phyloP scores from a whole-genome alignment of 2,797 vertebrate genomes.

The Harpagifer antarcticus region DNA sequence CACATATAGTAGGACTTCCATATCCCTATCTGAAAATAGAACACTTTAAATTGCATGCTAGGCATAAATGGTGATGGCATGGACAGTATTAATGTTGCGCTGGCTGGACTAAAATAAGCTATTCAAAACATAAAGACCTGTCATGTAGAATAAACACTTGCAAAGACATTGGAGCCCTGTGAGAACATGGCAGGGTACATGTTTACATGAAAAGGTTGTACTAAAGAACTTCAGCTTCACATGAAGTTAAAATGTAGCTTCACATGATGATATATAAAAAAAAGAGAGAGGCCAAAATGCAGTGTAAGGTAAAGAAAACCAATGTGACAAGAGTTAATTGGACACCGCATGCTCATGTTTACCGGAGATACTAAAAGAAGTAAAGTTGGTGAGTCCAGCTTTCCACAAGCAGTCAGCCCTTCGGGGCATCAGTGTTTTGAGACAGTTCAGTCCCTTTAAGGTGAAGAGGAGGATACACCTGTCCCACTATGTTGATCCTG shows the following conservation, averaged over 20 bases:
- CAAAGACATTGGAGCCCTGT: no score
- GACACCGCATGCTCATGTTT: constrained; percentile 14
- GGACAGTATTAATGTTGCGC: constrained; percentile 34
- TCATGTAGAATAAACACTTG: background rate
- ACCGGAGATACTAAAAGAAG: background rate
- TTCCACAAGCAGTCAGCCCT: background rate
- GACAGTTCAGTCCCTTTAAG: background rate
- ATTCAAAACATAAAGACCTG: constrained; percentile 5
- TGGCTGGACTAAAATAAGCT: constrained; percentile 6
- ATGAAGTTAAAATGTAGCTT: background rate
- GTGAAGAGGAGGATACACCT: background rate
- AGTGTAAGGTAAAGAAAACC: background rate
- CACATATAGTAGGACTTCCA: background rate
- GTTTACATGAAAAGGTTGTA: constrained; percentile 30
- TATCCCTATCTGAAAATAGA: constrained; percentile 25
- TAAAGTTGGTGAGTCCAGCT: background rate
- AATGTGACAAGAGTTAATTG: constrained; percentile 1
- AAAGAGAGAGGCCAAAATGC: background rate
- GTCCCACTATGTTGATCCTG: background rate
- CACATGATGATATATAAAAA: background rate
- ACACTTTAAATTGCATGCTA: background rate
- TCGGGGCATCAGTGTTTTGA: constrained; percentile 1
- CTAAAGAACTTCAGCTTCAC: constrained; percentile 13
- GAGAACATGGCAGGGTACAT: background rate
- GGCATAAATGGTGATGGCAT: background rate